These are phyloP conservation scores for Todus mexicanus DNA, from an alignment of 2,797 vertebrate genomes.

Conservation along the genomic window DNA sequence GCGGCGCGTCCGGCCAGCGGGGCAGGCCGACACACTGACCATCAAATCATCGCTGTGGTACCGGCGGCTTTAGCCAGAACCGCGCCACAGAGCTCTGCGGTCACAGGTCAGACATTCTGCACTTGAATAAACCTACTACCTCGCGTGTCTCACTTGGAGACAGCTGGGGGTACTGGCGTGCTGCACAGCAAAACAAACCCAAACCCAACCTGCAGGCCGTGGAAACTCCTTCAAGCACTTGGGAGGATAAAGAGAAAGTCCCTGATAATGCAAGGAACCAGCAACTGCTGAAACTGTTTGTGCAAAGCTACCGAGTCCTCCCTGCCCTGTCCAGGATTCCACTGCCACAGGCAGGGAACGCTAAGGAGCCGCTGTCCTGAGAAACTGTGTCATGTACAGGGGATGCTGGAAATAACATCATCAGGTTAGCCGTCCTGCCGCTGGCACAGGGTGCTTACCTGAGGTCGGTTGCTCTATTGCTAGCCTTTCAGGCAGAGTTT, in stretches of 20 bases:
- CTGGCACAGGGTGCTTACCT: conserved; percentile 26
- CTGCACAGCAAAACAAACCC: neutral
- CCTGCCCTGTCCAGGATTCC: neutral
- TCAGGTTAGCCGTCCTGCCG: neutral
- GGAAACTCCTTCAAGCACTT: neutral
- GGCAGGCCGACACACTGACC: neutral
- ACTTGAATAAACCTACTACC: neutral
- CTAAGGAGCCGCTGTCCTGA: neutral
- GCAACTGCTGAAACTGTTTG: neutral
- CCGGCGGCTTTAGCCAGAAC: neutral
- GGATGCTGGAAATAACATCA: neutral
- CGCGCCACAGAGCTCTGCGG: neutral
- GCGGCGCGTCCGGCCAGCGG: neutral
- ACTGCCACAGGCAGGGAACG: neutral
- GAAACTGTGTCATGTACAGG: neutral
- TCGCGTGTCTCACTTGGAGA: neutral
- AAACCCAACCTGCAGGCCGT: neutral
- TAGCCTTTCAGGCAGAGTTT: conserved; percentile 65
- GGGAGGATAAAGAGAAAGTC: neutral
- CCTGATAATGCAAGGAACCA: neutral
- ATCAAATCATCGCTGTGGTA: neutral
- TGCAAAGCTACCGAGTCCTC: neutral
- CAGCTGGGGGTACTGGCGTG: neutral
- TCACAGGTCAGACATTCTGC: neutral
- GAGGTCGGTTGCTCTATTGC: conserved; percentile 50